Evolutionary conservation across 1,140 invertebrate genomes (phyloP).

Genomic region (Drosophila simulans): DNA sequence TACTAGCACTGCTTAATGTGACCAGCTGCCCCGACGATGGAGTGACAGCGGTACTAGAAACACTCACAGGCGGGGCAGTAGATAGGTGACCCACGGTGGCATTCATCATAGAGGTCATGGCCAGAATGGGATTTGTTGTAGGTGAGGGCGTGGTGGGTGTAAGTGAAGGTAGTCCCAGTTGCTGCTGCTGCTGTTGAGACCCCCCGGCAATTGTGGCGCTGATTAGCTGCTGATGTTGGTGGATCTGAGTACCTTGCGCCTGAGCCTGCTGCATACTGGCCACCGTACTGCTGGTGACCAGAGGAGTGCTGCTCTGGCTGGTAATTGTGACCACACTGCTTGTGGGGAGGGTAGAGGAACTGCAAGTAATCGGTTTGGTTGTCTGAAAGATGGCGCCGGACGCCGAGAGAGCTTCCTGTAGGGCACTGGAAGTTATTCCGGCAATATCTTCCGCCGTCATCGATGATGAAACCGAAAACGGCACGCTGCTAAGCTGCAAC

Average conservation of each 20-base stretch:
- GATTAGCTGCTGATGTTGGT: constrained; percentile 56
- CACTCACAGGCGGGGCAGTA: constrained; percentile 42
- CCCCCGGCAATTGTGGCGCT: constrained; percentile 60
- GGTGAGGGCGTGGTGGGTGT: constrained; percentile 65
- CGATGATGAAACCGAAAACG: constrained; percentile 85
- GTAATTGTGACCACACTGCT: constrained; percentile 77
- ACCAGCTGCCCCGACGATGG: constrained; percentile 45
- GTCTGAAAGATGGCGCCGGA: constrained; percentile 64
- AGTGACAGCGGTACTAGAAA: constrained; percentile 35
- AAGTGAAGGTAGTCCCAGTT: constrained; percentile 31
- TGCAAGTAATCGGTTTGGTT: constrained; percentile 48
- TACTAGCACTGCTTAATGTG: constrained; percentile 45
- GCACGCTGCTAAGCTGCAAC: constrained; percentile 65
- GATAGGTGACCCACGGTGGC: constrained; percentile 65
- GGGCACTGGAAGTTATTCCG: constrained; percentile 58
- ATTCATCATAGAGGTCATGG: constrained; percentile 83
- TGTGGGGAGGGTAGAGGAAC: constrained; percentile 50
- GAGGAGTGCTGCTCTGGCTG: constrained; percentile 67
- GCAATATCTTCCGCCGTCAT: constrained; percentile 84
- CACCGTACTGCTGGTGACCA: constrained; percentile 73
- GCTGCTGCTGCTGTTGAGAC: constrained; percentile 60
- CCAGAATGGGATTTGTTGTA: constrained; percentile 77
- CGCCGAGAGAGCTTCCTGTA: constrained; percentile 60
- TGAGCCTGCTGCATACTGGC: constrained; percentile 68
- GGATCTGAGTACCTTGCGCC: constrained; percentile 56